Conservation (phyloP, 2,888 invertebrate species). For the Germaria angustata region DNA sequence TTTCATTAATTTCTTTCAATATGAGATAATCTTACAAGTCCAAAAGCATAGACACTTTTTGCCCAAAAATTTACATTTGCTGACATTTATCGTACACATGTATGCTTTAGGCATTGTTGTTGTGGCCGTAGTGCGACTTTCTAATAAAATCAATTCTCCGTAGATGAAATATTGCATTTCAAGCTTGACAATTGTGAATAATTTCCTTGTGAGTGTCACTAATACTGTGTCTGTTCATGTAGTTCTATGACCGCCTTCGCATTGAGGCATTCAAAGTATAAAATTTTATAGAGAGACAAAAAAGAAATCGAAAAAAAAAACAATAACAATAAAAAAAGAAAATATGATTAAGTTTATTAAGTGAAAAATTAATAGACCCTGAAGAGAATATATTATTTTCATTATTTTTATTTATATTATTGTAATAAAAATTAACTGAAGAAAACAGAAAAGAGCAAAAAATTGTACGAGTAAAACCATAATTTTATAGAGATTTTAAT, state of each 20-base stretch:
- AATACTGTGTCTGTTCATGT: too few relatives aligned
- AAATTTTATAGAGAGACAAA: conserved; percentile 32
- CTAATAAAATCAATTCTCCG: too few relatives aligned
- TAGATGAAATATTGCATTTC: too few relatives aligned
- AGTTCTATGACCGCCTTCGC: neutral
- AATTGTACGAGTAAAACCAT: neutral
- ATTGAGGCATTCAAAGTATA: neutral
- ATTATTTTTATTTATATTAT: conserved; percentile 33
- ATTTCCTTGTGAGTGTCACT: too few relatives aligned
- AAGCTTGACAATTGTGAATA: too few relatives aligned
- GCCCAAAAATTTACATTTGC: too few relatives aligned
- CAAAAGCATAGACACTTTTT: too few relatives aligned
- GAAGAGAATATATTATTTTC: conserved; percentile 59
- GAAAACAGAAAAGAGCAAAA: neutral
- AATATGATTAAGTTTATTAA: conserved; percentile 41
- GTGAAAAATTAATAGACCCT: conserved; percentile 65
- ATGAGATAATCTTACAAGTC: too few relatives aligned
- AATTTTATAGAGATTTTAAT: conserved; percentile 1
- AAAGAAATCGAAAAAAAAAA: neutral
- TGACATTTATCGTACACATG: too few relatives aligned
- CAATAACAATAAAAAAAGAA: conserved; percentile 13
- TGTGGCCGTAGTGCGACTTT: too few relatives aligned
- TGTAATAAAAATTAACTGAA: conserved; percentile 9
- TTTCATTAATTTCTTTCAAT: too few relatives aligned
- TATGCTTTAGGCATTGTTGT: too few relatives aligned